Evolutionary conservation across 2,113 vertebrate genomes (phyloP), one percentile per base, ranked within the genome.

Genomic region (Microcebus lehilahytsara): DNA sequence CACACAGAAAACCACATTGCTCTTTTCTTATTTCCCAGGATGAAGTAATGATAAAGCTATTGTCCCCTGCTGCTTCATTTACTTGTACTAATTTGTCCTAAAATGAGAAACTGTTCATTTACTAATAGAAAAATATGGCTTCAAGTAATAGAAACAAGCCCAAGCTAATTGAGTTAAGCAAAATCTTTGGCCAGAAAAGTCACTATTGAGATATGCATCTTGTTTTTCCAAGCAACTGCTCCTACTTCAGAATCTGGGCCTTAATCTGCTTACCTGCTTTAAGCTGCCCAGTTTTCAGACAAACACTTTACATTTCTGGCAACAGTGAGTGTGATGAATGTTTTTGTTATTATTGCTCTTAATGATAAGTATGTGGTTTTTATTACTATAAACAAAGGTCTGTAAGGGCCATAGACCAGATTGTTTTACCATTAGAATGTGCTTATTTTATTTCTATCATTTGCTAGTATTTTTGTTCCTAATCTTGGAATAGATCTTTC

Each of bases 21-120:
- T 85, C 34, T 27, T 77, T 87, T 79, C 27, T 86, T 91, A 53
- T 91, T 81, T 93, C 30, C 42, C 27, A 87, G n/a, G 23, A 37
- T 60, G 51, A 97, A 91, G 71, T 90, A 89, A 74, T 51, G 81
- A 62, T 95, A 85, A 86, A 49, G 75, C 49, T 93, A 8, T 84
- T 6, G 19, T 85, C 23, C n/a, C 30, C 17, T 60, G 17, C 37
- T 96, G 85, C 77, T 84, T 97, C 85, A 79, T 90, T 93, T 94
- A 93, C 75, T 97, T 93, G 64, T 90, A 89, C 88, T 97, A 96
- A 98, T 98, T 97, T 98, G 92, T 98, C 96, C 32, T 97, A 96
- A 96, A 95, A 95, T 96, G 90, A 95, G 95, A 95, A 95, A 71
- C 42, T 96, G 85, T 96, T 96, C 64, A 81, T 96, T 95, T 97